Evolutionary conservation across 2,113 vertebrate species (phyloP).

Genomic region (Hippocampus zosterae): DNA sequence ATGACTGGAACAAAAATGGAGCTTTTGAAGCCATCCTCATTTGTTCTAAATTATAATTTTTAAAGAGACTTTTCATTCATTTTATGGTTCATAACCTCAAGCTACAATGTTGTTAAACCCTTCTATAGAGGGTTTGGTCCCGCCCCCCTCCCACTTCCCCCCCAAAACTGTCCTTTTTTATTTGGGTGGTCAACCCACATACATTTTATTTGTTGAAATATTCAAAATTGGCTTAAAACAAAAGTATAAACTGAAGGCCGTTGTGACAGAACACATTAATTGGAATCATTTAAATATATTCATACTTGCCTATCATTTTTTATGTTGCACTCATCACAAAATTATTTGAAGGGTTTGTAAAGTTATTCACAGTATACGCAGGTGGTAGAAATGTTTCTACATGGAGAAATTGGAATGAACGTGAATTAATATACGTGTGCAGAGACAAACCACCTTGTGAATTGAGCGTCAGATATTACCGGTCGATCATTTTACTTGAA

Average conservation of each 20-base stretch:
- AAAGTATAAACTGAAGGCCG: conserved; percentile 36
- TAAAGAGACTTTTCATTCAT: conserved; percentile 32
- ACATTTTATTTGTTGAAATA: conserved; percentile 17
- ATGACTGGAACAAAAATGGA: conserved; percentile 49
- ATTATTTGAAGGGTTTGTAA: conserved; percentile 58
- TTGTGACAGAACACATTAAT: conserved; percentile 53
- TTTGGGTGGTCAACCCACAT: conserved; percentile 9
- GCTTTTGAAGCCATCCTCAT: conserved; percentile 60
- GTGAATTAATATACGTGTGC: conserved; percentile 55
- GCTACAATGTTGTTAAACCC: conserved; percentile 26
- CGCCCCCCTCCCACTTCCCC: no score
- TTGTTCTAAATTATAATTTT: conserved; percentile 36
- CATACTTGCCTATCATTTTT: conserved; percentile 42
- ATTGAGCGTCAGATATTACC: conserved; percentile 15
- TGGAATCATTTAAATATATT: conserved; percentile 44
- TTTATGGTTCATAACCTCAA: conserved; percentile 32
- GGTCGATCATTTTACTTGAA: conserved; percentile 15
- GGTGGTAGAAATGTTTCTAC: conserved; percentile 64
- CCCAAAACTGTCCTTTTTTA: conserved; percentile 3
- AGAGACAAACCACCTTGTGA: conserved; percentile 33
- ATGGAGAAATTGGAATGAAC: conserved; percentile 66
- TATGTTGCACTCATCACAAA: conserved; percentile 59
- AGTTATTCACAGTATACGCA: conserved; percentile 70
- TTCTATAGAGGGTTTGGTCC: no score
- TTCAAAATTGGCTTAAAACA: conserved; percentile 30